Base-by-base conservation (phyloP, 2,888 invertebrate species). In the Cosmia trapezina region DNA sequence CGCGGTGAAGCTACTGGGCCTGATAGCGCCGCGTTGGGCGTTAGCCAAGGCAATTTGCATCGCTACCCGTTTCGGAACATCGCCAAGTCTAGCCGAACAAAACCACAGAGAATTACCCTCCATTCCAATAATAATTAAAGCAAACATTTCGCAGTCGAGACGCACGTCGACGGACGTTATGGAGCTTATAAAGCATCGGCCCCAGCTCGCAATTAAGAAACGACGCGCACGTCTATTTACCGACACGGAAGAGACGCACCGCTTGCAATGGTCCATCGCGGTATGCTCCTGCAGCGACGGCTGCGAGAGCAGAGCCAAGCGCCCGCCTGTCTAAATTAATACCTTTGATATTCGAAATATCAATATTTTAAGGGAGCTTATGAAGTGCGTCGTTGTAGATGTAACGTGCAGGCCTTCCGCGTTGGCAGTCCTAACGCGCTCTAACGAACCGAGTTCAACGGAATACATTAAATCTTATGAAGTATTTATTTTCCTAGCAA, bases 91-190 rank as follows among this genome's bases (percentile, higher is more conserved):
- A 96, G 95, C 94, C 95, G 95, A 96, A 96, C 96, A 96, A 96
- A 96, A 96, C 96, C 95, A 96, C 94, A 90, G 93, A 94, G 95
- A 96, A 96, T 95, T 95, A 96, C 95, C 94, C 95, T 95, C 95
- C 95, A 96, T 95, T 96, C 96, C 96, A 96, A 96, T 96, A 96
- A 96, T 96, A 96, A 96, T 96, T 96, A 95, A 96, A 95, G 95
- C 96, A 96, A 95, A 96, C 95, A 95, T 95, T 95, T 95, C 93
- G 91, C 93, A 94, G 93, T 88, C 93, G 94, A 94, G 95, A 94
- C 94, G 92, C 89, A 91, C 93, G 93, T 93, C 93, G 94, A 93
- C 94, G 90, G 91, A 91, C 94, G 94, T 95, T 95, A 95, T 95
- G 94, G 94, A 96, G 95, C 95, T 96, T 96, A 95, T 96, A 95